phyloP scores from a whole-genome alignment of 2,888 invertebrate species.

The Lobophora halterata region DNA sequence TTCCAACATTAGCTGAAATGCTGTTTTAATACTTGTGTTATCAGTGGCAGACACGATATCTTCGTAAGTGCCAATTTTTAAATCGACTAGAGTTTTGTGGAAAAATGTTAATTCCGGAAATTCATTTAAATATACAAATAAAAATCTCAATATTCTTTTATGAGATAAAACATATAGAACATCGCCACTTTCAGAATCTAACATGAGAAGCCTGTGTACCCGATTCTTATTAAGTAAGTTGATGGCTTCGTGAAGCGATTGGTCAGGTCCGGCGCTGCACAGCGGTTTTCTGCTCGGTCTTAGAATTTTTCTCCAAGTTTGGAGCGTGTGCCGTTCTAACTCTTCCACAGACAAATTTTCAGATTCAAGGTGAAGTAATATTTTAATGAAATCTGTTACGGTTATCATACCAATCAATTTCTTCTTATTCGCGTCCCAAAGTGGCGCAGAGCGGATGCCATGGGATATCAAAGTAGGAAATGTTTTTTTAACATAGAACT shows the following conservation, averaged over 20 bases:
- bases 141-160: conserved; percentile 71
- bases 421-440: conserved; percentile 73
- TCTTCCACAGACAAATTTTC: conserved; percentile 70
- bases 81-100: conserved; percentile 65
- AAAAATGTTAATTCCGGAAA: conserved; percentile 75
- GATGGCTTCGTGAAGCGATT: conserved; percentile 73
- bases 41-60: conserved; percentile 67
- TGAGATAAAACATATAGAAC: conserved; percentile 73
- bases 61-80: conserved; percentile 73
- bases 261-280: conserved; percentile 66
- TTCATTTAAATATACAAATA: conserved; percentile 74
- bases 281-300: conserved; percentile 63
- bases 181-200: conserved; percentile 66
- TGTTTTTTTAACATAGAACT: conserved; percentile 72
- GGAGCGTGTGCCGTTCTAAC: conserved; percentile 69
- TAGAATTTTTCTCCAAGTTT: conserved; percentile 71
- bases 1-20: conserved; percentile 67
- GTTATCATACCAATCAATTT: conserved; percentile 74
- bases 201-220: conserved; percentile 69
- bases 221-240: conserved; percentile 68
- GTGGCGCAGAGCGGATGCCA: conserved; percentile 72
- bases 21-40: conserved; percentile 63
- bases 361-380: conserved; percentile 63
- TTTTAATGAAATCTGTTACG: conserved; percentile 73
- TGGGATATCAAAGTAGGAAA: conserved; percentile 74